Conservation (phyloP, 2,797 vertebrate species). For the Danio aesculapii region DNA sequence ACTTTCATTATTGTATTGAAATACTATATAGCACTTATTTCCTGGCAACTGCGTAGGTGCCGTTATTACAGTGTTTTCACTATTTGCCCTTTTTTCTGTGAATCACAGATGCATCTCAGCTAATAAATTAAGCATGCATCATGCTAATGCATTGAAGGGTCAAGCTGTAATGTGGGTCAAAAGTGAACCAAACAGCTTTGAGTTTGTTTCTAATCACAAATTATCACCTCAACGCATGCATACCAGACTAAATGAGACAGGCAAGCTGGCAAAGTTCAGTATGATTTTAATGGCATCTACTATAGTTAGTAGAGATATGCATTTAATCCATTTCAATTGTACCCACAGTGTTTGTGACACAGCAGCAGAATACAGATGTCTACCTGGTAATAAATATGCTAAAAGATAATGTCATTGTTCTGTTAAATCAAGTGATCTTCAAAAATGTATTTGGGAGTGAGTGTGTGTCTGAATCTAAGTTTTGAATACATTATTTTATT, state of each 20-base stretch:
- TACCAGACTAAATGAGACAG: constrained; percentile 27
- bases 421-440: no score
- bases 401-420: no score
- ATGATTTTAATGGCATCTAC: constrained; percentile 38
- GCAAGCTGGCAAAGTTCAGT: constrained; percentile 39
- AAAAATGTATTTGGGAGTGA: no score
- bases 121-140: constrained; percentile 31
- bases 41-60: neutral
- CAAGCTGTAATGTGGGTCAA: constrained; percentile 10
- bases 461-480: no score
- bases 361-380: neutral
- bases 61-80: constrained; percentile 4
- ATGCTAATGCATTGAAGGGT: constrained; percentile 15
- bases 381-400: no score
- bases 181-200: constrained; percentile 10
- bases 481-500: no score
- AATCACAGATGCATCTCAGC: neutral
- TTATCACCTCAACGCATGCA: constrained; percentile 15
- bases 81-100: neutral
- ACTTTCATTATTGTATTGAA: neutral
- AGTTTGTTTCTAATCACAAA: constrained; percentile 29
- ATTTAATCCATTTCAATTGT: neutral
- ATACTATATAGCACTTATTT: neutral
- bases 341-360: constrained; percentile 8
- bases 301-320: no score